A percentile compares a stretch with the other conserved stretches of the same genome.
These are phyloP conservation scores for Enteromius anoplus DNA, from an alignment of 2,797 vertebrate species.

Conservation along the genomic window DNA sequence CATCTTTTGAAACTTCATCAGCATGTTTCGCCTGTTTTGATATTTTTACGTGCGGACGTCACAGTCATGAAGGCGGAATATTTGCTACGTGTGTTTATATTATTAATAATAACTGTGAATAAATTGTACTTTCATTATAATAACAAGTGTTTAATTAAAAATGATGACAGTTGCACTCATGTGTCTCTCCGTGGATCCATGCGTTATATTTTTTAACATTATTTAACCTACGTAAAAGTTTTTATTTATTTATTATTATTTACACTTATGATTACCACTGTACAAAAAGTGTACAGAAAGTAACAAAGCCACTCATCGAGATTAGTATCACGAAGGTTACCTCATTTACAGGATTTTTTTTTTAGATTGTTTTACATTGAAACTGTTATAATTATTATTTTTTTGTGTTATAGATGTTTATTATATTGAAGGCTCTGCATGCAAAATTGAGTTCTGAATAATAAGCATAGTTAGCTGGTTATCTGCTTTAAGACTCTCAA, in stretches of 20 bases:
- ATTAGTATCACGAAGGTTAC: neutral
- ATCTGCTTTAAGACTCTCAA: slow-evolving; percentile 12
- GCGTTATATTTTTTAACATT: neutral
- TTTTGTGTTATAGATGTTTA: neutral
- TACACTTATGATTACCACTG: neutral
- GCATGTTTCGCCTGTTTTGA: slow-evolving; percentile 5
- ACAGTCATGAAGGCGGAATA: neutral
- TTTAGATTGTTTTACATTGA: neutral
- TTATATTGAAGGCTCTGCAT: neutral
- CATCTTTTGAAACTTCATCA: neutral
- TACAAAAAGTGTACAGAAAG: neutral
- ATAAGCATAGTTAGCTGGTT: neutral
- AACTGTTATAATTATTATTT: neutral
- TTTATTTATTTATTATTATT: neutral
- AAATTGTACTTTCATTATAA: neutral
- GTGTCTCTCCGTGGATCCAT: neutral
- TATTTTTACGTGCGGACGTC: neutral
- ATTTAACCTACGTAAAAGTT: neutral
- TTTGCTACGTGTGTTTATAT: slow-evolving; percentile 10
- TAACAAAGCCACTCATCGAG: neutral
- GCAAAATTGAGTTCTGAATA: neutral
- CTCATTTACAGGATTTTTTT: neutral
- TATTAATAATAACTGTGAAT: neutral
- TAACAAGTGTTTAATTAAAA: neutral
- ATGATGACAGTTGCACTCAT: neutral